A percentile compares a stretch with the other conserved stretches of the same genome.
Conservation (phyloP, 2,797 vertebrate species). For the Cossypha heuglini region DNA sequence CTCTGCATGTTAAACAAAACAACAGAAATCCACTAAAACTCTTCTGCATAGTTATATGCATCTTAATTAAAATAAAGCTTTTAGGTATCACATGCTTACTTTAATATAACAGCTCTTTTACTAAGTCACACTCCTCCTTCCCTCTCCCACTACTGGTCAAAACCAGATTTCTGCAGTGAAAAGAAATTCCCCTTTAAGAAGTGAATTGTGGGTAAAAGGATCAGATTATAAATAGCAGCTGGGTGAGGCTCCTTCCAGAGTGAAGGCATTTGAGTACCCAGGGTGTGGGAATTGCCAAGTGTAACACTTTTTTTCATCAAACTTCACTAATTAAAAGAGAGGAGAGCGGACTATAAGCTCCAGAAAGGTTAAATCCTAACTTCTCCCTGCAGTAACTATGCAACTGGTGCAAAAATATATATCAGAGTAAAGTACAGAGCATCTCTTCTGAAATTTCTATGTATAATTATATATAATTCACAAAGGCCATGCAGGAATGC, state of each 20-base stretch:
- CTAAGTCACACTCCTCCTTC: not conserved
- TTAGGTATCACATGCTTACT: not conserved
- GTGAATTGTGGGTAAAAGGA: slow-evolving; percentile 36
- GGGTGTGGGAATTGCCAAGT: not conserved
- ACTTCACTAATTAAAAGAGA: not conserved
- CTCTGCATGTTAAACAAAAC: not conserved
- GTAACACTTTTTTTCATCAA: not conserved
- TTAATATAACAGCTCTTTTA: not conserved
- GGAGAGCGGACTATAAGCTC: not conserved
- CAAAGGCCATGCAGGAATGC: not conserved
- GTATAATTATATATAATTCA: not conserved
- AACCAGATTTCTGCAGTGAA: not conserved
- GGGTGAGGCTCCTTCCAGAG: slow-evolving; percentile 17
- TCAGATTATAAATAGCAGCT: slow-evolving; percentile 55
- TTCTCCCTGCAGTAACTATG: not conserved
- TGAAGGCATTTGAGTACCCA: not conserved
- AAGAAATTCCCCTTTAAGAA: slow-evolving; percentile 46
- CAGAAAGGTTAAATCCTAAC: not conserved
- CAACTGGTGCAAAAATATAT: not conserved
- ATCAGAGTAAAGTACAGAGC: not conserved
- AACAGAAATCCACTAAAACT: not conserved
- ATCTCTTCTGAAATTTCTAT: not conserved
- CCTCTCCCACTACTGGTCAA: not conserved
- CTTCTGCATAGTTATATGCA: not conserved
- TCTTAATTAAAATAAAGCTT: not conserved